Evolutionary conservation across 2,113 vertebrate genomes (phyloP).

Genomic region (Sisor rabdophorus): DNA sequence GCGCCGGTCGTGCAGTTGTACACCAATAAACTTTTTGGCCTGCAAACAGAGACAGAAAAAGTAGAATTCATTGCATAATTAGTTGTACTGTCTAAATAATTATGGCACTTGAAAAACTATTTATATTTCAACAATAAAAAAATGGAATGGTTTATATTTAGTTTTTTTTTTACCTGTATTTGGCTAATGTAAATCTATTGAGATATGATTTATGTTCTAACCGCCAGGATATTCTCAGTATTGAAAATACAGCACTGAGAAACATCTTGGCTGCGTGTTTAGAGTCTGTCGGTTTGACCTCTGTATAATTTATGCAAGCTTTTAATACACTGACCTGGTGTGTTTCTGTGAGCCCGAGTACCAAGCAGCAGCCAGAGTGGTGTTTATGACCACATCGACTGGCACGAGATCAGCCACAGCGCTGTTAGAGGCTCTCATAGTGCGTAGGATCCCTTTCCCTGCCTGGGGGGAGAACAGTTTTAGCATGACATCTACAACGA

Average conservation of each 20-base stretch:
- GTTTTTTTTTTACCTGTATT: too few species aligned
- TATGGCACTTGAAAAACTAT: neutral
- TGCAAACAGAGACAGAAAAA: slow-evolving; percentile 52
- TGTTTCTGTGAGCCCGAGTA: slow-evolving; percentile 88
- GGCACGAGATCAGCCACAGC: slow-evolving; percentile 94
- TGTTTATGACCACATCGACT: slow-evolving; percentile 93
- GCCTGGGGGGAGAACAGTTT: slow-evolving; percentile 68
- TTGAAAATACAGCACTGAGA: neutral
- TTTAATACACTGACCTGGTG: slow-evolving; percentile 62
- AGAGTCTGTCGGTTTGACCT: neutral
- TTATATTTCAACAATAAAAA: neutral
- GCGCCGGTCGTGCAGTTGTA: slow-evolving; percentile 97
- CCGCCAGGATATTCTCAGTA: neutral
- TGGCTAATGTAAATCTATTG: neutral
- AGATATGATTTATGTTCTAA: neutral
- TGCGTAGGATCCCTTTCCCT: slow-evolving; percentile 96
- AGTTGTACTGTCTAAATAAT: neutral
- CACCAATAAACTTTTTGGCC: slow-evolving; percentile 85
- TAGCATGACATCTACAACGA: neutral
- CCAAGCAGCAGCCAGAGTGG: slow-evolving; percentile 90
- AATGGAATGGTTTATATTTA: too few species aligned
- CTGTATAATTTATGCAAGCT: neutral
- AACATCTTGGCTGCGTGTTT: neutral
- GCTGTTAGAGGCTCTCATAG: slow-evolving; percentile 90
- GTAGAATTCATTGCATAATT: neutral